These are phyloP conservation scores for Heterodera carotae DNA, from an alignment of 1,140 invertebrate species.

Conservation along the genomic window DNA sequence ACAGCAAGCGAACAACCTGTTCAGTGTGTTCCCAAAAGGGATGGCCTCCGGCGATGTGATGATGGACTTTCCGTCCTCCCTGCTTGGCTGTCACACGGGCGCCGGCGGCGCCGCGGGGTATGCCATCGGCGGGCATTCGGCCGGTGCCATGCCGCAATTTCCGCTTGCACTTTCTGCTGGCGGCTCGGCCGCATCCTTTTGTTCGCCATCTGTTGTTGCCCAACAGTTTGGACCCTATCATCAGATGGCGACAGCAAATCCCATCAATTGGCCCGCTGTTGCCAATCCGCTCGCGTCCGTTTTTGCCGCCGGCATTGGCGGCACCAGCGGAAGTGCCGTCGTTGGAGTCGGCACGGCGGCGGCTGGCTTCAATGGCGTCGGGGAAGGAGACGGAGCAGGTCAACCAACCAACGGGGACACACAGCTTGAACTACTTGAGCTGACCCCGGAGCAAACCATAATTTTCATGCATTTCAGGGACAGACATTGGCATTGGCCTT, in stretches of 20 bases:
- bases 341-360: no score
- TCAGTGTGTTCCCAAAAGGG: not conserved
- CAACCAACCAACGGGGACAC: no score
- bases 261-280: not conserved
- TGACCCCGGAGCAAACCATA: not conserved
- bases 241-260: not conserved
- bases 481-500: not conserved
- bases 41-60: no score
- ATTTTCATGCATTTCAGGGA: not conserved
- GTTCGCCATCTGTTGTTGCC: not conserved
- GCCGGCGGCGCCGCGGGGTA: no score
- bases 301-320: not conserved
- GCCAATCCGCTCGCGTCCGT: not conserved
- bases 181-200: not conserved
- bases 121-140: no score
- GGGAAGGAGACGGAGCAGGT: not conserved
- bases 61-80: not conserved
- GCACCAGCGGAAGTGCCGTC: not conserved
- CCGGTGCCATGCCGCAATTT: not conserved
- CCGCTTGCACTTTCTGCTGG: not conserved
- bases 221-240: not conserved
- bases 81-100: not conserved
- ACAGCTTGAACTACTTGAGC: not conserved
- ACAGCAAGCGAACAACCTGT: not conserved
- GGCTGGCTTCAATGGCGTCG: not conserved